phyloP scores from a whole-genome alignment of 2,888 invertebrate species.

The Dasysyrphus albostriatus region DNA sequence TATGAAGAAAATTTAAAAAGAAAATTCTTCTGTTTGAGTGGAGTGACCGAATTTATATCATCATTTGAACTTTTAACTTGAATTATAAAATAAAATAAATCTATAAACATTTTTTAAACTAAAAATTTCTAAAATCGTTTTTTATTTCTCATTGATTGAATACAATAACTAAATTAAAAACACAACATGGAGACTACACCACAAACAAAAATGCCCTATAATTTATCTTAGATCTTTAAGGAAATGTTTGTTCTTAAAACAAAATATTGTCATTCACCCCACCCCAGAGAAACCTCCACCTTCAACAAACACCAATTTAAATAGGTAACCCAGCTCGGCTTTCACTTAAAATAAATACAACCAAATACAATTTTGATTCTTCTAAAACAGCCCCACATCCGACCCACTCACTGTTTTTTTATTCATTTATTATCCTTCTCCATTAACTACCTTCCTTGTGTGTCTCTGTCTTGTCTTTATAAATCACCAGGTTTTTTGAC shows the following conservation, averaged over 20 bases:
- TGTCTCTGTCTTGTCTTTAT: constrained; percentile 12
- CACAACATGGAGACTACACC: no score
- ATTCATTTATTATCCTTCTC: constrained; percentile 14
- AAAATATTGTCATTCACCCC: background rate
- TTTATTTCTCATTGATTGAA: no score
- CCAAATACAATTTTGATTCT: background rate
- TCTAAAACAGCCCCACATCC: background rate
- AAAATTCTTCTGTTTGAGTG: no score
- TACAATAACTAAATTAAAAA: no score
- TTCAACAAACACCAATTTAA: constrained; percentile 12
- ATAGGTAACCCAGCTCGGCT: background rate
- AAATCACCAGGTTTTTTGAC: constrained; percentile 11
- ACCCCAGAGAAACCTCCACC: background rate
- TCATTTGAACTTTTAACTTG: no score
- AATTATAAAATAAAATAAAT: no score
- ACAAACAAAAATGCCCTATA: no score
- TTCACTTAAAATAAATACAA: background rate
- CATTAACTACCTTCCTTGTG: background rate
- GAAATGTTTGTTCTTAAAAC: background rate
- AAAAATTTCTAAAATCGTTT: no score
- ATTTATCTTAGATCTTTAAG: background rate
- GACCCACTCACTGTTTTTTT: background rate
- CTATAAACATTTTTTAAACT: no score
- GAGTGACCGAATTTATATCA: no score
- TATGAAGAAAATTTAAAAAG: no score